These are phyloP conservation scores for Zosterops hypoxanthus DNA, from an alignment of 2,113 vertebrate genomes.

Conservation along the genomic window DNA sequence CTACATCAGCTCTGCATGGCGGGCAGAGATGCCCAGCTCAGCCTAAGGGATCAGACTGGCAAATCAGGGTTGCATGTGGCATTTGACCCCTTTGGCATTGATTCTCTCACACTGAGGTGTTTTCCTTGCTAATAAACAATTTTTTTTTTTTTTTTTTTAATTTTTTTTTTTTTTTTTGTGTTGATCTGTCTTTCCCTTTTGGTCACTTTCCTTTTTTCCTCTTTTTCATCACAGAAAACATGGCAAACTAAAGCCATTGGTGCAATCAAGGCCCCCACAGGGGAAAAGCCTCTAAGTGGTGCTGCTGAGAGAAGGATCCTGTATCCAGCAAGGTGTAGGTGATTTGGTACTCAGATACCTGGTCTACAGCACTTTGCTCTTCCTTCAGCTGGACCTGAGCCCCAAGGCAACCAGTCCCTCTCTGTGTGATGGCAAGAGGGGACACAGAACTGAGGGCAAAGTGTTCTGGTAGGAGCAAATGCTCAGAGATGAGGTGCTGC, in stretches of 20 bases:
- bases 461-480: background rate
- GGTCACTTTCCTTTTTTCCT: background rate
- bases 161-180: background rate
- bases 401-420: background rate
- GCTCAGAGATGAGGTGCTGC: background rate
- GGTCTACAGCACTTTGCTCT: background rate
- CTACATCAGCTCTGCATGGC: background rate
- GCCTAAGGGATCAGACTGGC: background rate
- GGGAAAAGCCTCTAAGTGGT: background rate
- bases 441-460: background rate
- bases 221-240: background rate
- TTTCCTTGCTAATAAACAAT: background rate
- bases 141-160: background rate
- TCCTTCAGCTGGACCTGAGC: background rate
- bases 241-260: background rate
- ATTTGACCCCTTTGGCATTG: background rate
- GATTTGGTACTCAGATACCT: background rate
- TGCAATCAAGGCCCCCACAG: accelerated
- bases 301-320: background rate
- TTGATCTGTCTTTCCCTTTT: background rate
- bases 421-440: background rate
- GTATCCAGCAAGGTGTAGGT: background rate
- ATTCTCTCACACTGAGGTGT: background rate
- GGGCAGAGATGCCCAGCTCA: background rate
- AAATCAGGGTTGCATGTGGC: background rate